Conservation (phyloP, 2,888 invertebrate genomes). For the Mythimna loreyi region DNA sequence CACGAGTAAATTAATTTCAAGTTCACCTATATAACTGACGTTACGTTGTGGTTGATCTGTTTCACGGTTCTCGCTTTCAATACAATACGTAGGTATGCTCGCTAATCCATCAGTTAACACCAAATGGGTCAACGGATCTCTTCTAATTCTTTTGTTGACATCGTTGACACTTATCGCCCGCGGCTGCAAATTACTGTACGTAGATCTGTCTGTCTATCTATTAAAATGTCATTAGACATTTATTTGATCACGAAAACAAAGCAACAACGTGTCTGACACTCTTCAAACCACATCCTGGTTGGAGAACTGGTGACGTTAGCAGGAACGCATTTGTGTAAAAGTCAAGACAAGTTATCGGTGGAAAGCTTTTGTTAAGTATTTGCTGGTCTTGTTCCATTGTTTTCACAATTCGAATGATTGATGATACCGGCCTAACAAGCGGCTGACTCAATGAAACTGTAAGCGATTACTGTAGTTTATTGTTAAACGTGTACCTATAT, state of each 20-base stretch:
- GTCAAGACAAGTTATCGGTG: constrained; percentile 39
- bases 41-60: constrained; percentile 37
- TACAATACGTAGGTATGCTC: constrained; percentile 18
- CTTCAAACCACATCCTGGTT: constrained; percentile 30
- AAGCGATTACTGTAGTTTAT: constrained; percentile 65
- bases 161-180: constrained; percentile 51
- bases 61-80: constrained; percentile 38
- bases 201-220: constrained; percentile 41
- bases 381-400: constrained; percentile 45
- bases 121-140: constrained; percentile 65
- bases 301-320: constrained; percentile 14
- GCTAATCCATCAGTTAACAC: constrained; percentile 49
- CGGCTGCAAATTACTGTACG: constrained; percentile 55
- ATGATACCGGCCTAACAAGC: constrained; percentile 62
- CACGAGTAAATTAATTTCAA: constrained; percentile 19
- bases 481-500: constrained; percentile 10
- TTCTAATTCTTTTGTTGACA: constrained; percentile 55
- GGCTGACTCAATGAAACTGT: constrained; percentile 65
- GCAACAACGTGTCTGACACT: constrained; percentile 17
- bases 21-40: constrained; percentile 25
- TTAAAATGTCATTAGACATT: constrained; percentile 63
- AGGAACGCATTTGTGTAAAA: constrained; percentile 35
- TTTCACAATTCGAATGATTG: constrained; percentile 65
- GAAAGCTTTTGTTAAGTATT: constrained; percentile 51
- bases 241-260: constrained; percentile 37